Percentiles rank a stretch among this genome's conserved stretches.
phyloP scores from a whole-genome alignment of 2,113 vertebrate genomes.

The Thoracochromis brauschi region DNA sequence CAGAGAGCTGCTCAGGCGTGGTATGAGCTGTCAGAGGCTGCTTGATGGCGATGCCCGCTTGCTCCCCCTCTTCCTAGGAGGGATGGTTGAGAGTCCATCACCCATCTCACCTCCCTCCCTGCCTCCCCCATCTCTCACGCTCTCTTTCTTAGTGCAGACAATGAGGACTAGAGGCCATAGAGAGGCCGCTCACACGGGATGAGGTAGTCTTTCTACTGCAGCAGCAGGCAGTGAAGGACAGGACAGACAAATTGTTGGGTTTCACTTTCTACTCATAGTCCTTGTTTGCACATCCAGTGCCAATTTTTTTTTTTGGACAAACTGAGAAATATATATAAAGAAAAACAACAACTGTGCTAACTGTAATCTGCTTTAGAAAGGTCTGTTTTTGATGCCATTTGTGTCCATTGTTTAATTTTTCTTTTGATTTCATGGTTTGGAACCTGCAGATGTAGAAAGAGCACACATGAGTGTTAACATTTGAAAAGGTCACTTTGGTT shows the following conservation, averaged over 20 bases:
- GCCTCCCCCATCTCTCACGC: not conserved
- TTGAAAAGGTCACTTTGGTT: not conserved
- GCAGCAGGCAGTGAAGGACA: constrained; percentile 49
- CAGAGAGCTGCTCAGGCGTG: constrained; percentile 70
- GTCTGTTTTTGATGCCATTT: not conserved
- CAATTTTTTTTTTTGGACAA: not conserved
- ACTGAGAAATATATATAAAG: not conserved
- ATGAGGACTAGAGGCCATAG: constrained; percentile 43
- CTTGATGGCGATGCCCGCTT: constrained; percentile 64
- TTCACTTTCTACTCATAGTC: constrained; percentile 11
- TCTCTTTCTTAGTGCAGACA: constrained; percentile 13
- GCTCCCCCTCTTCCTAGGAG: constrained; percentile 45
- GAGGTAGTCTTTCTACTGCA: constrained; percentile 43
- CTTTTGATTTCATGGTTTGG: not conserved
- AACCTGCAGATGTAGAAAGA: not conserved
- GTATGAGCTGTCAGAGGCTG: constrained; percentile 77
- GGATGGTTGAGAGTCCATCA: constrained; percentile 57
- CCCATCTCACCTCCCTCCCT: constrained; percentile 17
- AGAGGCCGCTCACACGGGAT: constrained; percentile 53
- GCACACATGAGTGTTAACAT: not conserved
- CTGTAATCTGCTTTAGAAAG: not conserved
- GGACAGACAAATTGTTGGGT: constrained; percentile 34
- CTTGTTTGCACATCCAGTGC: not conserved
- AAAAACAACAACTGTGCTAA: not conserved
- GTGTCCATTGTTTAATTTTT: not conserved